phyloP scores from a whole-genome alignment of 1,140 invertebrate genomes.

The Rhopalosiphum padi region DNA sequence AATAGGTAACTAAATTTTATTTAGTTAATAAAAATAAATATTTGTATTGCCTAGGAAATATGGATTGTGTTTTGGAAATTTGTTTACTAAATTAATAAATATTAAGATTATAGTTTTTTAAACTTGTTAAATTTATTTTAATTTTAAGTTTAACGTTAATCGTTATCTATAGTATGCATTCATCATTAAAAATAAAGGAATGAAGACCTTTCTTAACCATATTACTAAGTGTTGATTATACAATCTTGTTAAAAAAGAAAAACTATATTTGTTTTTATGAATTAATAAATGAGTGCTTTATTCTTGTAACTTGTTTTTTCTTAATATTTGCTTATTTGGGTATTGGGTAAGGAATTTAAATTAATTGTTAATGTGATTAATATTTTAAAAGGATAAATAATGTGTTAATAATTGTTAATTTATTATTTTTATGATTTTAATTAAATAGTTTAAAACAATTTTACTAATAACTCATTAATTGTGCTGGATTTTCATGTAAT shows the following conservation, averaged over 20 bases:
- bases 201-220: background rate
- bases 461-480: background rate
- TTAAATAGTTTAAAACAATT: background rate
- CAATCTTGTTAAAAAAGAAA: background rate
- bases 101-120: too few species aligned
- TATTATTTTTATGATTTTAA: background rate
- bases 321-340: background rate
- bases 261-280: background rate
- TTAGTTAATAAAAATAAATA: background rate
- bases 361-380: background rate
- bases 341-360: background rate
- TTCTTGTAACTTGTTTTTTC: background rate
- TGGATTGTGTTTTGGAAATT: background rate
- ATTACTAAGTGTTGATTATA: background rate
- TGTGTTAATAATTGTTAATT: background rate
- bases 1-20: background rate
- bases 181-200: background rate
- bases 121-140: background rate
- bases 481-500: background rate
- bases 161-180: background rate
- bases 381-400: background rate
- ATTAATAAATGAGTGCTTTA: background rate
- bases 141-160: background rate
- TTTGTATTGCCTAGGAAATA: background rate
- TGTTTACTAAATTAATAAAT: too few species aligned